Base-by-base conservation (phyloP, 2,888 invertebrate genomes). In the Hirtodrosophila trivittata region DNA sequence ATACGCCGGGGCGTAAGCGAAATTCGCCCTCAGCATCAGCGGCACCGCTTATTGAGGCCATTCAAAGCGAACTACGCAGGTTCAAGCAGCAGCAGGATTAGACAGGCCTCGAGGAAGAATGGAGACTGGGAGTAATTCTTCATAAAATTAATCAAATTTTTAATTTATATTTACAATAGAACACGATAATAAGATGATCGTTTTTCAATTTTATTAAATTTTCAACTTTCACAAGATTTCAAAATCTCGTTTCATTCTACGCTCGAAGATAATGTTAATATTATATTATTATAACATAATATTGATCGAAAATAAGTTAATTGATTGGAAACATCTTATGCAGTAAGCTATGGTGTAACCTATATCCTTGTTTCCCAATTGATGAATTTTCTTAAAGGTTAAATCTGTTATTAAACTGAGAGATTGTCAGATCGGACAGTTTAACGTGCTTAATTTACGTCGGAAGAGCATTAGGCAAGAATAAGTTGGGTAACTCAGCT, bases 21-120 rank as follows among this genome's bases (percentile, higher is more conserved):
- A 85, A 91, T 12, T 72, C 87, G n/a, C 92, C 92, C 45, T 94
- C 96, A 89, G 95, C 96, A 0, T 96, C 96, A 0, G 96, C 96
- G 0, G 93, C 96, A 9, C 96, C 96, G 0, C 92, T 97, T 18
- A 96, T 97, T 77, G 94, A 95, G 38, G 96, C 96, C 67, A 97
- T 97, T 86, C 96, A 95, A 89, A 94, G 93, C 64, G 97, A 97
- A 59, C 60, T 91, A 50, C 88, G 88, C 76, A 89, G 87, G 73
- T 91, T 90, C 58, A 90, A 90, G 59, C 75, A 87, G 12, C 87
- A 89, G 39, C 62, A 74, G n/a, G 66, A 78, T 14, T 76, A 56
- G 38, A 1, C 9, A 1, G 30, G 25, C 7, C 9, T 3, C 0
- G 1, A 28, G 35, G 25, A 7, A 5, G 6, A 26, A 41, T 30